A percentile compares a stretch with the other conserved stretches of the same genome.
phyloP scores from a whole-genome alignment of 2,797 vertebrate genomes.

The Enteromius mattozi region DNA sequence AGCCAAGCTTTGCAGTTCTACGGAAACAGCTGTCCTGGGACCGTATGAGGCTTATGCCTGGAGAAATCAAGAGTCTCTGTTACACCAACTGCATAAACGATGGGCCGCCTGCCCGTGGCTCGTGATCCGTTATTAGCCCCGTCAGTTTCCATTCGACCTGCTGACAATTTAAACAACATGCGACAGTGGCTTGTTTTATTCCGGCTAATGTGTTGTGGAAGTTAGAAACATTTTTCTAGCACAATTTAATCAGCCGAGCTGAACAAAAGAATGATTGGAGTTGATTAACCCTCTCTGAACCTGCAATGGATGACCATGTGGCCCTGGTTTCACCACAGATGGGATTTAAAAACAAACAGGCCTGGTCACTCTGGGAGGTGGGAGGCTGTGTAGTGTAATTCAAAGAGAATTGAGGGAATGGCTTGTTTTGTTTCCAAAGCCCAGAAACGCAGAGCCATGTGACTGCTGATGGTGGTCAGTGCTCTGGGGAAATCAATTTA shows the following conservation, averaged over 20 bases:
- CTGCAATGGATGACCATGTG: constrained; percentile 40
- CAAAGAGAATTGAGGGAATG: constrained; percentile 46
- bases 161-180: constrained; percentile 40
- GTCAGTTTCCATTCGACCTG: constrained; percentile 55
- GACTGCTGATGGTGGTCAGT: constrained; percentile 26
- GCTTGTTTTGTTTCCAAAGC: constrained; percentile 58
- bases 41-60: constrained; percentile 40
- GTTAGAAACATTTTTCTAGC: constrained; percentile 12
- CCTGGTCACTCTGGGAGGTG: constrained; percentile 48
- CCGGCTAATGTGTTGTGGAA: constrained; percentile 27
- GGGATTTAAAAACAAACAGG: constrained; percentile 61
- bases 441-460: constrained; percentile 46
- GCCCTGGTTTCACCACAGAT: constrained; percentile 54
- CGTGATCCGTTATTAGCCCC: constrained; percentile 35
- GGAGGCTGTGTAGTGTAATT: constrained; percentile 44
- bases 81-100: constrained; percentile 48
- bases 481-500: constrained; percentile 50
- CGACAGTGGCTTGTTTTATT: constrained; percentile 49
- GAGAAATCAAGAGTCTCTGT: constrained; percentile 52
- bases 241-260: constrained; percentile 13
- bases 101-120: constrained; percentile 27
- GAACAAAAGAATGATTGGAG: neutral
- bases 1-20: constrained; percentile 41
- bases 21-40: constrained; percentile 47
- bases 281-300: neutral